Evolutionary conservation across 2,113 vertebrate species (phyloP).

Genomic region (Melanerpes formicivorus): DNA sequence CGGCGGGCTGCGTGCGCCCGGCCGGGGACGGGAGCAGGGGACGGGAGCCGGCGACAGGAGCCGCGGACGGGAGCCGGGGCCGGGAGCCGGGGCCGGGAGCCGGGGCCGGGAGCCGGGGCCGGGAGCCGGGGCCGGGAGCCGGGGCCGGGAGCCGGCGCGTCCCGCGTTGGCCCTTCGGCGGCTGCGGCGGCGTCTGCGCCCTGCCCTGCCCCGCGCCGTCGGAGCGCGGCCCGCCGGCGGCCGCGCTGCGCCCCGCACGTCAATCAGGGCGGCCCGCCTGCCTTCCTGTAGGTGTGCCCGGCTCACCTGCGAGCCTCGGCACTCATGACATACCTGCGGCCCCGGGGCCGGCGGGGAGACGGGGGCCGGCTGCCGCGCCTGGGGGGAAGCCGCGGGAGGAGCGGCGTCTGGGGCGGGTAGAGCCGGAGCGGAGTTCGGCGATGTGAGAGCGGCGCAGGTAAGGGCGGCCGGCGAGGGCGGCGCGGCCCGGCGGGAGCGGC

Average conservation of each 20-base stretch:
- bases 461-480: background rate
- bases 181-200: background rate
- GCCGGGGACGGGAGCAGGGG: background rate
- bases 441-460: constrained; percentile 27
- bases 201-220: background rate
- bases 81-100: background rate
- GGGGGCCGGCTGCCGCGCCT: background rate
- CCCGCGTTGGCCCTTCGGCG: background rate
- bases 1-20: background rate
- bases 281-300: constrained; percentile 62
- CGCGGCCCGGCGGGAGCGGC: background rate
- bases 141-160: background rate
- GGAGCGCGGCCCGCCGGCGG: background rate
- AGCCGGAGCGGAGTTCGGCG: background rate
- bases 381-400: background rate
- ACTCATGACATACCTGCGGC: constrained; percentile 43
- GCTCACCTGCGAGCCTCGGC: constrained; percentile 43
- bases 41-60: no score
- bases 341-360: background rate
- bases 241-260: background rate
- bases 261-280: constrained; percentile 41
- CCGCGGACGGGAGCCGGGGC: background rate
- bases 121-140: no score
- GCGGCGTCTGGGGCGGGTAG: background rate
- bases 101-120: no score